These are phyloP conservation scores for Enteromius viviparus DNA, from an alignment of 2,797 vertebrate genomes.

Conservation along the genomic window DNA sequence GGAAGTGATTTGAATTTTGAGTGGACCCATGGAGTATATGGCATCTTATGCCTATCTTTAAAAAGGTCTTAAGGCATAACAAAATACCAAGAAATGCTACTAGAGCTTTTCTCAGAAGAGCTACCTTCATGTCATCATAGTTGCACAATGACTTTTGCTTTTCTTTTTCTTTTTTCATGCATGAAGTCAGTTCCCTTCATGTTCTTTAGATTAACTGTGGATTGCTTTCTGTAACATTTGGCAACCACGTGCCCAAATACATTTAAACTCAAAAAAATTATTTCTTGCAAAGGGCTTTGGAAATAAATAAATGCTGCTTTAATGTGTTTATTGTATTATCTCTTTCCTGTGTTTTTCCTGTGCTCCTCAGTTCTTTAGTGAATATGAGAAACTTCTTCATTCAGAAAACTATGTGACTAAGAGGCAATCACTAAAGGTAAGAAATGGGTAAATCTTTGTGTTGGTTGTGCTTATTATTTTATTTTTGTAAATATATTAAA, in stretches of 20 bases:
- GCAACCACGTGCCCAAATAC: not conserved
- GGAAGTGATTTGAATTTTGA: not conserved
- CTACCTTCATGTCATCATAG: not conserved
- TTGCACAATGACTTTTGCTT: not conserved
- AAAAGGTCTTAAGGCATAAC: not conserved
- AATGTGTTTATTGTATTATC: not conserved
- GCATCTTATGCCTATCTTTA: not conserved
- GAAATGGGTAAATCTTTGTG: not conserved
- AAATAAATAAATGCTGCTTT: not conserved
- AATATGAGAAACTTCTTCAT: conserved; percentile 97
- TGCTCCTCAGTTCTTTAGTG: conserved; percentile 88
- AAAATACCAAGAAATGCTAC: not conserved
- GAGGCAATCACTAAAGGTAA: conserved; percentile 96
- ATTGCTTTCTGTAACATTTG: not conserved
- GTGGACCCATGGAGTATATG: too few relatives aligned
- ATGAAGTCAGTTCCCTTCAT: not conserved
- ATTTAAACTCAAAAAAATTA: not conserved
- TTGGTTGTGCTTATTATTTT: not conserved
- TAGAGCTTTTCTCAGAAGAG: not conserved
- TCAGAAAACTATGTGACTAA: conserved; percentile 99
- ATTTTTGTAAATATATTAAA: not conserved
- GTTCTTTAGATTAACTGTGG: not conserved
- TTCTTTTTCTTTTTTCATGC: too few relatives aligned
- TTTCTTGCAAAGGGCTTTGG: not conserved
- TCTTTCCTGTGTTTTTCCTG: conserved; percentile 15